Evolutionary conservation across 1,140 invertebrate species (phyloP).

Genomic region (Drosophila ohnishii): DNA sequence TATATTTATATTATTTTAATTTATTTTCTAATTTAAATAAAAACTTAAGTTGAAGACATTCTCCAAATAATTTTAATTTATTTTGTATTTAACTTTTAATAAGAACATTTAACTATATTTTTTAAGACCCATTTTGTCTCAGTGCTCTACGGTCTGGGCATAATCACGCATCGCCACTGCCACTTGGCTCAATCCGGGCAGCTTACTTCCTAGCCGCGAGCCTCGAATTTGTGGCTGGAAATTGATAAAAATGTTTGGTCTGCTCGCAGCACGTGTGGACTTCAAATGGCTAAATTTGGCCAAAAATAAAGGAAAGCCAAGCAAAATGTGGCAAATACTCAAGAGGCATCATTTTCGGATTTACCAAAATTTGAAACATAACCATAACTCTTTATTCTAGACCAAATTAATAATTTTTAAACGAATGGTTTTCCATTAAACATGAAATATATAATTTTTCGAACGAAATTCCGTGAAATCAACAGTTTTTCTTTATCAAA

Average conservation of each 20-base stretch:
- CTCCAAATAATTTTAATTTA: no score
- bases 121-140: neutral
- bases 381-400: neutral
- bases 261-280: constrained; percentile 31
- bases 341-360: neutral
- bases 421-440: neutral
- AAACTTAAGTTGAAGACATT: neutral
- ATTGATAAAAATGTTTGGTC: constrained; percentile 68
- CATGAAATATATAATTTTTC: neutral
- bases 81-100: neutral
- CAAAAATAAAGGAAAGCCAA: constrained; percentile 1
- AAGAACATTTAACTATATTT: neutral
- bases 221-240: constrained; percentile 29
- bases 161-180: constrained; percentile 54
- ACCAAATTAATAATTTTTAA: neutral
- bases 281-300: constrained; percentile 61
- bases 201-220: constrained; percentile 53
- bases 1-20: neutral
- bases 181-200: constrained; percentile 69
- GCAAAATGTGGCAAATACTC: neutral
- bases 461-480: constrained; percentile 5
- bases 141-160: constrained; percentile 16
- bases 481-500: constrained; percentile 26
- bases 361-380: neutral
- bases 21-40: neutral